Conservation (phyloP, 53 echinoderm and acorn worm species). For the Pentamera pediparva region DNA sequence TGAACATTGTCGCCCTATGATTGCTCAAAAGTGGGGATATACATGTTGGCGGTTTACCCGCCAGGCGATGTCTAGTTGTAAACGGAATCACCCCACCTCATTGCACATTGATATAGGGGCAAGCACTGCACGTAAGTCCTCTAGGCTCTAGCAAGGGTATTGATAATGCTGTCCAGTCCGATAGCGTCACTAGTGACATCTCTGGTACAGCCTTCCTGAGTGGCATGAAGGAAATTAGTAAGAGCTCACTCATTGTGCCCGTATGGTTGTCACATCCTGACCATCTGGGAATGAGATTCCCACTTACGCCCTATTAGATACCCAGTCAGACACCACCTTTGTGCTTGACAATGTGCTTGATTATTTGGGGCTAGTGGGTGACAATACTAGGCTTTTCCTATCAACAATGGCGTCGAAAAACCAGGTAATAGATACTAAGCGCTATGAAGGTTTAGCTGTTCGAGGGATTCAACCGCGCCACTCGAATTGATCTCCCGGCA, state of each 20-base stretch:
- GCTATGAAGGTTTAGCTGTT: neutral
- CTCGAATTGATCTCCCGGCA: neutral
- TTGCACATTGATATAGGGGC: too few species aligned
- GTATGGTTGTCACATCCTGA: conserved; percentile 15
- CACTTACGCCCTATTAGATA: conserved; percentile 47
- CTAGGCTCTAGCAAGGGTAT: too few species aligned
- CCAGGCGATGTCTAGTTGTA: too few species aligned
- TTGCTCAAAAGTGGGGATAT: too few species aligned
- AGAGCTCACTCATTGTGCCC: conserved; percentile 22
- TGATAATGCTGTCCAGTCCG: too few species aligned
- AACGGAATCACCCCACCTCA: too few species aligned
- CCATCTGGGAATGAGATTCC: neutral
- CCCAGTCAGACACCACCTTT: conserved; percentile 54
- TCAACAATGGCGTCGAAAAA: conserved; percentile 35
- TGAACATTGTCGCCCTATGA: too few species aligned
- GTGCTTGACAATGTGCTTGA: conserved; percentile 30
- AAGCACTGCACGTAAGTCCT: too few species aligned
- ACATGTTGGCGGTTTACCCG: too few species aligned
- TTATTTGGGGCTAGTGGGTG: conserved; percentile 6
- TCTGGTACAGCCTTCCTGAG: neutral
- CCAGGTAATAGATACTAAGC: neutral
- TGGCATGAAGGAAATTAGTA: neutral
- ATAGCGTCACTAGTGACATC: too few species aligned
- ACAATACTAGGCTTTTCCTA: conserved; percentile 13
- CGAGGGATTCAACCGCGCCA: neutral